These are phyloP conservation scores for Mechanitis mazaeus DNA, from an alignment of 2,888 invertebrate species.

Conservation along the genomic window DNA sequence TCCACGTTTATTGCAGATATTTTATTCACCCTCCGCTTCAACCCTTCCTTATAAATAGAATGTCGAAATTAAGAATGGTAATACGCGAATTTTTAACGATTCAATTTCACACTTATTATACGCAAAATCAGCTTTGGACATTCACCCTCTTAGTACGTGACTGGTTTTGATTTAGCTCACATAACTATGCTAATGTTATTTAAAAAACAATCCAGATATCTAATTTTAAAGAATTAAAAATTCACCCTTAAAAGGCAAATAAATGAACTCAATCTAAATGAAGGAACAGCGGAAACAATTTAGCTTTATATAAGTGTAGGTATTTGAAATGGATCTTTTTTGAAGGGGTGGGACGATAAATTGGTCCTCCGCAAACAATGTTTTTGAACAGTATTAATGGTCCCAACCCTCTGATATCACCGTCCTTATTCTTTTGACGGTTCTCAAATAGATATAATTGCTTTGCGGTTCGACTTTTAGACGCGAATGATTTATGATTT, in stretches of 20 bases:
- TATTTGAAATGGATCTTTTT: conserved; percentile 21
- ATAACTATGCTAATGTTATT: background rate
- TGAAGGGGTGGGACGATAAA: conserved; percentile 45
- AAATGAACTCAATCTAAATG: conserved; percentile 20
- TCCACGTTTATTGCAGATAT: conserved; percentile 20
- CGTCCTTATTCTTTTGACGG: conserved; percentile 55
- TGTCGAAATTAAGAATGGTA: conserved; percentile 20
- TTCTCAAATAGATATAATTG: conserved; percentile 30
- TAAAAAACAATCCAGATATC: conserved; percentile 7
- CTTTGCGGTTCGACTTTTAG: conserved; percentile 13
- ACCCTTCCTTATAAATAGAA: conserved; percentile 20
- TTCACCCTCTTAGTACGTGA: conserved; percentile 1
- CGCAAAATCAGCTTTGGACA: background rate
- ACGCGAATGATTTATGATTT: conserved; percentile 3
- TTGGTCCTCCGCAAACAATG: conserved; percentile 67
- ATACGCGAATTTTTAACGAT: conserved; percentile 15
- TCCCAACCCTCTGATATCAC: conserved; percentile 46
- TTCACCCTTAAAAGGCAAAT: conserved; percentile 4
- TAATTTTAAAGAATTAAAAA: conserved; percentile 7
- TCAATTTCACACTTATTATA: conserved; percentile 8
- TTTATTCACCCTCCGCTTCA: conserved; percentile 19
- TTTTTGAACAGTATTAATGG: conserved; percentile 69
- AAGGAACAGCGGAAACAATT: conserved; percentile 20
- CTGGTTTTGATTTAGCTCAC: background rate
- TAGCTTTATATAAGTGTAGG: conserved; percentile 19